Evolutionary conservation across 2,888 invertebrate genomes (phyloP).

Genomic region (Osedax fenrisi): DNA sequence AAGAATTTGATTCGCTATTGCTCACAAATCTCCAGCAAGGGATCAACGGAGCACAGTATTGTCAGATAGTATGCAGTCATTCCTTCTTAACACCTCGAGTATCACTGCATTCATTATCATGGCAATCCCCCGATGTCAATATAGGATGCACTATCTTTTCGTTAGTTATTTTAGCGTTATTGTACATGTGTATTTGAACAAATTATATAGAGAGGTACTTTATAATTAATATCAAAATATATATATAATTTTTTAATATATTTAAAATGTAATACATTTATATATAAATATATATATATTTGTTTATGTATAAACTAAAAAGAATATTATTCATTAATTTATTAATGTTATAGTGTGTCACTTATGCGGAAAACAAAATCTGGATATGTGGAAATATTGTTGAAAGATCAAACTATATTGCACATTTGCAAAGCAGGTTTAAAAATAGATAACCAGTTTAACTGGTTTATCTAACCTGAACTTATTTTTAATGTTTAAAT

Average conservation of each 20-base stretch:
- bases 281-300: no score
- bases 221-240: background rate
- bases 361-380: background rate
- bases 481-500: no score
- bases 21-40: background rate
- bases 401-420: background rate
- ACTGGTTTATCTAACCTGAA: no score
- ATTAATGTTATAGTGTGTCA: background rate
- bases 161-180: background rate
- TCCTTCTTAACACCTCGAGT: background rate
- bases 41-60: background rate
- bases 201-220: no score
- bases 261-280: background rate
- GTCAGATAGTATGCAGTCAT: background rate
- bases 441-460: no score
- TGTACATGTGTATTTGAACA: background rate
- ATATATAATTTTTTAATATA: background rate
- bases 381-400: background rate
- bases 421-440: background rate
- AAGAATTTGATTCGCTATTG: background rate
- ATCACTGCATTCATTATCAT: background rate
- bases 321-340: no score
- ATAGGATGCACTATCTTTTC: background rate
- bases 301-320: no score
- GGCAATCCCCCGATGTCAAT: background rate